Evolutionary conservation across 2,113 vertebrate genomes (phyloP).

Genomic region (Crocuta crocuta): DNA sequence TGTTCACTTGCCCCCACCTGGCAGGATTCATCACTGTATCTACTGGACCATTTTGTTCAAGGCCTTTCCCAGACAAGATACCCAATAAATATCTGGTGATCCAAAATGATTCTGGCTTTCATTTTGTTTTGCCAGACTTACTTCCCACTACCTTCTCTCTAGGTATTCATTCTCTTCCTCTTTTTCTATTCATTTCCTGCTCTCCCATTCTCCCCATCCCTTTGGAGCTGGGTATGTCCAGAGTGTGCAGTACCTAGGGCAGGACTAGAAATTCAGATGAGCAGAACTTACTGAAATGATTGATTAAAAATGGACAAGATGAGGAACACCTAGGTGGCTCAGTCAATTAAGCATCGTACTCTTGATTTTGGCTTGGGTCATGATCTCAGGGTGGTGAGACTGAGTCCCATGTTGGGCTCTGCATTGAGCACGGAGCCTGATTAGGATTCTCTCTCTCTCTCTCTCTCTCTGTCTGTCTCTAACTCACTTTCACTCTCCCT

Average conservation of each 20-base stretch:
- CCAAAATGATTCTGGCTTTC: not conserved
- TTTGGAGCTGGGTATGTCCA: not conserved
- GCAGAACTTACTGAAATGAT: not conserved
- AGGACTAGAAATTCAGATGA: not conserved
- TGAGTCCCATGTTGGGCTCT: rapidly evolving
- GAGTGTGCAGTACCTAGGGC: not conserved
- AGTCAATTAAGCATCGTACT: not conserved
- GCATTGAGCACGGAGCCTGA: not conserved
- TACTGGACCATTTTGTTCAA: not conserved
- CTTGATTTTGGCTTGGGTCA: not conserved
- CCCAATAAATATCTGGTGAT: not conserved
- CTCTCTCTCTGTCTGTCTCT: not conserved
- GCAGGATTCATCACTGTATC: not conserved
- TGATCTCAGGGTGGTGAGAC: not conserved
- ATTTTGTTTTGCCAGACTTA: not conserved
- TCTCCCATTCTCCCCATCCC: not conserved
- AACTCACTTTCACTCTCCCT: not conserved
- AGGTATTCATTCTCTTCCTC: not conserved
- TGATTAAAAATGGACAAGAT: not conserved
- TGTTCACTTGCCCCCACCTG: not conserved
- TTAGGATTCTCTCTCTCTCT: not conserved
- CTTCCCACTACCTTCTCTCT: not conserved
- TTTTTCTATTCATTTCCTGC: not conserved
- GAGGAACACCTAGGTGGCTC: not conserved
- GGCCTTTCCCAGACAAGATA: not conserved